Percentiles rank a stretch among this genome's conserved stretches.
These are phyloP conservation scores for Papilio polyxenes DNA, from an alignment of 1,140 invertebrate species.

Conservation along the genomic window DNA sequence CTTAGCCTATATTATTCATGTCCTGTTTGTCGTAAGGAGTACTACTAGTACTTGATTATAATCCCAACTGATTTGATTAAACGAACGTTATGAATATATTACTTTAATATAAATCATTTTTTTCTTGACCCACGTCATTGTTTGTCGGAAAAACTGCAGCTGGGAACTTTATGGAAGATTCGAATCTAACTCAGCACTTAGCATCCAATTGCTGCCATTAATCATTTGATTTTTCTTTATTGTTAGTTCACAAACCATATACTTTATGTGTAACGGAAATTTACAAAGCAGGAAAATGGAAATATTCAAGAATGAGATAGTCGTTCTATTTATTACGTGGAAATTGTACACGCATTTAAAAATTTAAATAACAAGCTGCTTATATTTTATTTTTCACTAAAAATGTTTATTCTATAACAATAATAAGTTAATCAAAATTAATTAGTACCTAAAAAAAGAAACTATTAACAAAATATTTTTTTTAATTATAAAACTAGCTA, in stretches of 20 bases:
- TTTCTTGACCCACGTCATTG: background rate
- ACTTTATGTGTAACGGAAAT: constrained; percentile 28
- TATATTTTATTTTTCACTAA: background rate
- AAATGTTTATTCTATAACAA: background rate
- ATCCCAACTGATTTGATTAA: background rate
- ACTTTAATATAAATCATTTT: background rate
- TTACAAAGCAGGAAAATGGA: constrained; percentile 37
- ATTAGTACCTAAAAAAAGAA: background rate
- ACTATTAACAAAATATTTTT: too few species aligned
- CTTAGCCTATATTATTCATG: too few species aligned
- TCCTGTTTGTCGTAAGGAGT: too few species aligned
- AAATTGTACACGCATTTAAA: constrained; percentile 8
- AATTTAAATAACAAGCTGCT: background rate
- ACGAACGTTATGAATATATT: background rate
- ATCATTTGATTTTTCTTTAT: constrained; percentile 21
- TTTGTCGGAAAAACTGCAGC: background rate
- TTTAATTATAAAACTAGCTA: too few species aligned
- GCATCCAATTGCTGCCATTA: background rate
- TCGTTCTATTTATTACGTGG: constrained; percentile 28
- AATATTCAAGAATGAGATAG: constrained; percentile 33
- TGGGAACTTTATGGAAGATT: background rate
- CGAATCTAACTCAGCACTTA: background rate
- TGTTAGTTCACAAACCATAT: constrained; percentile 10
- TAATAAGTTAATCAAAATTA: too few species aligned
- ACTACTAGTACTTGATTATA: too few species aligned